A percentile compares a stretch with the other conserved stretches of the same genome.
Conservation (phyloP, 2,888 invertebrate genomes). For the Carcina quercana region DNA sequence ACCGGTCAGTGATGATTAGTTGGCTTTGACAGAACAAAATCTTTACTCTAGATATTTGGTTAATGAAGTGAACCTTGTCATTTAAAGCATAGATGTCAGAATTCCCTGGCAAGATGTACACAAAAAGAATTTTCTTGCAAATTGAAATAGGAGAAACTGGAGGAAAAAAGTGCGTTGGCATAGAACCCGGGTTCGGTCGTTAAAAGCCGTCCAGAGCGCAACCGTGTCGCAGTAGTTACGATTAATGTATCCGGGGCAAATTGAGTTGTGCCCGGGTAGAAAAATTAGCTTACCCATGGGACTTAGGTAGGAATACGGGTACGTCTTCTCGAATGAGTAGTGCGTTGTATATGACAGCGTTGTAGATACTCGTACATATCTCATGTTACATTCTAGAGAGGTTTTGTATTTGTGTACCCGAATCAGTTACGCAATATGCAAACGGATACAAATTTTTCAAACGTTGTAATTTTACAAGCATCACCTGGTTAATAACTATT, state of each 20-base stretch:
- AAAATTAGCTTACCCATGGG: constrained; percentile 63
- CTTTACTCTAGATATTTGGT: constrained; percentile 20
- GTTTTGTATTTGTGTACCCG: no score
- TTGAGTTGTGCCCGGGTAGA: constrained; percentile 64
- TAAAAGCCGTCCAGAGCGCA: constrained; percentile 58
- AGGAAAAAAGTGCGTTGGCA: constrained; percentile 37
- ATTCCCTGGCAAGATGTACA: constrained; percentile 7
- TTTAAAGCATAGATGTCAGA: constrained; percentile 11
- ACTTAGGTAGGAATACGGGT: no score
- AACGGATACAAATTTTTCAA: no score
- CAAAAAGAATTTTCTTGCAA: constrained; percentile 48
- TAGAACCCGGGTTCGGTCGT: constrained; percentile 46
- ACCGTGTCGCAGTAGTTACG: constrained; percentile 64
- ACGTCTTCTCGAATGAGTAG: constrained; percentile 25
- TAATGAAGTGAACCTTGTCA: constrained; percentile 20
- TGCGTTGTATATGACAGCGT: constrained; percentile 18
- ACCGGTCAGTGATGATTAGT: constrained; percentile 65
- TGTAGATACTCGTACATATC: no score
- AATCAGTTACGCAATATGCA: no score
- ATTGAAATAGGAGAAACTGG: constrained; percentile 61
- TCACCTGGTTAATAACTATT: no score
- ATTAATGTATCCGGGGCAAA: constrained; percentile 68
- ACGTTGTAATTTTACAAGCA: no score
- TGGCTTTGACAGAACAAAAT: constrained; percentile 24
- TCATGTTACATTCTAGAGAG: no score